phyloP scores from a whole-genome alignment of 2,888 invertebrate genomes.

The Hemaris fuciformis region DNA sequence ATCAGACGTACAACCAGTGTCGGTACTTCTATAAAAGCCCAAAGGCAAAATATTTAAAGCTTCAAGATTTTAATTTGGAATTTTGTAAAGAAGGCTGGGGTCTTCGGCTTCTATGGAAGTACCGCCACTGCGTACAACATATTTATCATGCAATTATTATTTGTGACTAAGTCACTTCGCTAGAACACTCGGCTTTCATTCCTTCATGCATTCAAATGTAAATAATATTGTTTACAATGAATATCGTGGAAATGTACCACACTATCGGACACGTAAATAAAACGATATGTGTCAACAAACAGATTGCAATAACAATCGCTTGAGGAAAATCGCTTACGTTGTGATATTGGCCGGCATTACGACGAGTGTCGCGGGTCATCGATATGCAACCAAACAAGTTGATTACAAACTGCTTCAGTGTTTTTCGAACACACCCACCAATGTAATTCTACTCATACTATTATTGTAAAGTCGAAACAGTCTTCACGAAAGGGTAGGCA shows the following conservation, averaged over 20 bases:
- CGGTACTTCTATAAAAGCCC: too few species aligned
- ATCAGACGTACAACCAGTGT: too few species aligned
- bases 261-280: slow-evolving; percentile 1
- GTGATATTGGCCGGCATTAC: not conserved
- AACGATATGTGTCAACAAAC: not conserved
- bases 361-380: not conserved
- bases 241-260: slow-evolving; percentile 5
- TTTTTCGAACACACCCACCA: too few species aligned
- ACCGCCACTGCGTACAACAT: too few species aligned
- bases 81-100: too few species aligned
- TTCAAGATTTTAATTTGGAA: too few species aligned
- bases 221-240: slow-evolving; percentile 1
- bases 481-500: too few species aligned
- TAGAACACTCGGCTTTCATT: not conserved
- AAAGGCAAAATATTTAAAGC: too few species aligned
- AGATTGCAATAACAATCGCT: slow-evolving; percentile 3
- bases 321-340: not conserved
- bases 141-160: not conserved
- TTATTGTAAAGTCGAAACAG: too few species aligned
- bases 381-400: not conserved
- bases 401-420: not conserved
- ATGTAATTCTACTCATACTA: too few species aligned
- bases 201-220: not conserved
- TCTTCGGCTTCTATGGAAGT: too few species aligned
- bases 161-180: not conserved